Evolutionary conservation across 92 coral and sea anemone species (phyloP).

Genomic region (Palythoa heliodiscus): DNA sequence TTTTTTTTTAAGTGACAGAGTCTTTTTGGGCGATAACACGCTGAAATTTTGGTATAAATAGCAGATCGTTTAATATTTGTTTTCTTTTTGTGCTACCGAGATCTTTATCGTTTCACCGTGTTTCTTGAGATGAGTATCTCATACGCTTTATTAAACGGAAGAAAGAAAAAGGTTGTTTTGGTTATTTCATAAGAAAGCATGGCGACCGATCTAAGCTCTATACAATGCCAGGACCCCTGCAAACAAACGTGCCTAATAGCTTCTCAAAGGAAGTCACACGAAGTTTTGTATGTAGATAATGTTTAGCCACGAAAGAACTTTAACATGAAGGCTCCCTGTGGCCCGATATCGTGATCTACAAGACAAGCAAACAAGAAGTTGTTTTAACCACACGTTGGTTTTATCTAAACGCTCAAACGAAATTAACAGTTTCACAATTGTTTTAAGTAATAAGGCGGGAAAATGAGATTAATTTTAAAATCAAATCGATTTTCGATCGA

Average conservation of each 20-base stretch:
- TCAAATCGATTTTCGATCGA: conserved; percentile 12
- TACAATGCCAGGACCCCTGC: conserved; percentile 22
- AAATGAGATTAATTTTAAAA: conserved; percentile 24
- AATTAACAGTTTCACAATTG: neutral
- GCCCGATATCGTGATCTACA: neutral
- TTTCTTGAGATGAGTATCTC: neutral
- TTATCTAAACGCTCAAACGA: neutral
- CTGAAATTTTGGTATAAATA: neutral
- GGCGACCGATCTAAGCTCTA: neutral
- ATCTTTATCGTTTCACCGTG: neutral
- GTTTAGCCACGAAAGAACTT: neutral
- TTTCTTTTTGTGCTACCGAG: neutral
- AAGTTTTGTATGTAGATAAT: conserved; percentile 4
- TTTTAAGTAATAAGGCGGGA: conserved; percentile 30
- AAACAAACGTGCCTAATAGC: neutral
- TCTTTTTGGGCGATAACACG: neutral
- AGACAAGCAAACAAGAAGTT: neutral
- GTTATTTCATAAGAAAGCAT: neutral
- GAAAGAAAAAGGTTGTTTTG: neutral
- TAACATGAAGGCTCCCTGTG: conserved; percentile 5
- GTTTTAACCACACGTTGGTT: neutral
- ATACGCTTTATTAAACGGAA: neutral
- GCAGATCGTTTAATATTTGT: neutral
- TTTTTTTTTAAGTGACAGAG: neutral
- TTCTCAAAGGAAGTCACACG: neutral